Evolutionary conservation across 2,888 invertebrate species (phyloP).

Genomic region (Diplolepis rosae): DNA sequence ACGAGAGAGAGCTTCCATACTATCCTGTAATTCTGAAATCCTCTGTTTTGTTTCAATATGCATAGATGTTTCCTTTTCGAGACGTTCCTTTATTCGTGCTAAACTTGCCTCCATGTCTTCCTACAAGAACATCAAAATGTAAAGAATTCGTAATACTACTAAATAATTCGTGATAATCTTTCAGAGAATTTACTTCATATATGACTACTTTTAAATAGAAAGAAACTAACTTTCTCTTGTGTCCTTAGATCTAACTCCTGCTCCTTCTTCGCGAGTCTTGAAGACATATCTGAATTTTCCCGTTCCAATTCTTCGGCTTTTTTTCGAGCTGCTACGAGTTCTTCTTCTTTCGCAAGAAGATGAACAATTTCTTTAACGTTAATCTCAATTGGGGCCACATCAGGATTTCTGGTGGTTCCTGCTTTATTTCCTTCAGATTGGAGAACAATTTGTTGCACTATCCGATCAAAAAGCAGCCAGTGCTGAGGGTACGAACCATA

Average conservation of each 20-base stretch:
- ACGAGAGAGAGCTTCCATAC: slow-evolving; percentile 73
- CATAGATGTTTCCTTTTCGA: slow-evolving; percentile 91
- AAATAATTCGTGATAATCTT: neutral
- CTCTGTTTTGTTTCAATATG: slow-evolving; percentile 91
- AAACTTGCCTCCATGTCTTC: slow-evolving; percentile 92
- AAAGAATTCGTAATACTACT: neutral
- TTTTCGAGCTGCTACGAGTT: slow-evolving; percentile 88
- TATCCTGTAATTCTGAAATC: slow-evolving; percentile 79
- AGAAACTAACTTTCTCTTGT: slow-evolving; percentile 82
- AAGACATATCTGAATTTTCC: slow-evolving; percentile 90
- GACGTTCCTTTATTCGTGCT: slow-evolving; percentile 86
- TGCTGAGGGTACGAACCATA: slow-evolving; percentile 91
- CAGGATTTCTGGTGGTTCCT: slow-evolving; percentile 81
- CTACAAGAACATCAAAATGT: slow-evolving; percentile 55
- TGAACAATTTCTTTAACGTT: slow-evolving; percentile 94
- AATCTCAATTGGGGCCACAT: slow-evolving; percentile 89
- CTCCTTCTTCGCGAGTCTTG: slow-evolving; percentile 92
- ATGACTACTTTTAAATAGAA: no score
- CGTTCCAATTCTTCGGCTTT: slow-evolving; percentile 92
- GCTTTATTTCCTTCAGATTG: slow-evolving; percentile 80
- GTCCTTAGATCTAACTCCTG: slow-evolving; percentile 91
- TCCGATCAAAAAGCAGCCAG: slow-evolving; percentile 95
- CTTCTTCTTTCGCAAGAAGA: slow-evolving; percentile 93
- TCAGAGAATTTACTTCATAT: neutral
- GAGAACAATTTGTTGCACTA: slow-evolving; percentile 93